Conservation (phyloP, 2,113 vertebrate genomes). For the Ibidorhyncha struthersii region DNA sequence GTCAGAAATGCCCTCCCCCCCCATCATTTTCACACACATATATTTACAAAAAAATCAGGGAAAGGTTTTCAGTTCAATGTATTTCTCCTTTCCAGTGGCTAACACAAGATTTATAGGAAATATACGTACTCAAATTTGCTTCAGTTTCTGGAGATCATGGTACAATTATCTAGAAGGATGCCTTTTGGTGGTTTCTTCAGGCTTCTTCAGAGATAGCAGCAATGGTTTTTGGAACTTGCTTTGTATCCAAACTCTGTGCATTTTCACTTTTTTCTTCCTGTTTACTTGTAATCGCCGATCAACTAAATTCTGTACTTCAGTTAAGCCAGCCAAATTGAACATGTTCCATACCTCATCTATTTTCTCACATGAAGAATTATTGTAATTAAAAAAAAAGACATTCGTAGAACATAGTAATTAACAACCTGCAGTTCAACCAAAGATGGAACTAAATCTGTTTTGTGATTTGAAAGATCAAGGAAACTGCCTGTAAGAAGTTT, state of each 20-base stretch:
- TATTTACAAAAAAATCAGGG: not conserved
- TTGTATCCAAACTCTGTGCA: slow-evolving; percentile 92
- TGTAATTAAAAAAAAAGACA: not conserved
- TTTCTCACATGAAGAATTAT: slow-evolving; percentile 47
- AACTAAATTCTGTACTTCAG: slow-evolving; percentile 90
- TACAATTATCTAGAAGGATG: not conserved
- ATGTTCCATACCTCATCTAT: slow-evolving; percentile 84
- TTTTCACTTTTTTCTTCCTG: slow-evolving; percentile 88
- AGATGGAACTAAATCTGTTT: not conserved
- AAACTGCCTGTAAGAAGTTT: not conserved
- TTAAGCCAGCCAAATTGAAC: slow-evolving; percentile 86
- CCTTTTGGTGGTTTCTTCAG: not conserved
- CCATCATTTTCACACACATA: not conserved
- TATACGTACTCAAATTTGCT: not conserved
- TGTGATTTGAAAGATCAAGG: not conserved
- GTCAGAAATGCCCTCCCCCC: not conserved
- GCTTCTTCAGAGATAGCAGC: slow-evolving; percentile 2
- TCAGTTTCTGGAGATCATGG: not conserved
- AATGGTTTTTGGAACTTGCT: slow-evolving; percentile 88
- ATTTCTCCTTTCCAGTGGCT: not conserved
- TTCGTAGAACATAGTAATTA: not conserved
- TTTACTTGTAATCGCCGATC: slow-evolving; percentile 92
- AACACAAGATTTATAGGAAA: not conserved
- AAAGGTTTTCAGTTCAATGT: not conserved
- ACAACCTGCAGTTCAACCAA: not conserved